These are phyloP conservation scores for Prinia subflava DNA, from an alignment of 2,113 vertebrate genomes.

Conservation along the genomic window DNA sequence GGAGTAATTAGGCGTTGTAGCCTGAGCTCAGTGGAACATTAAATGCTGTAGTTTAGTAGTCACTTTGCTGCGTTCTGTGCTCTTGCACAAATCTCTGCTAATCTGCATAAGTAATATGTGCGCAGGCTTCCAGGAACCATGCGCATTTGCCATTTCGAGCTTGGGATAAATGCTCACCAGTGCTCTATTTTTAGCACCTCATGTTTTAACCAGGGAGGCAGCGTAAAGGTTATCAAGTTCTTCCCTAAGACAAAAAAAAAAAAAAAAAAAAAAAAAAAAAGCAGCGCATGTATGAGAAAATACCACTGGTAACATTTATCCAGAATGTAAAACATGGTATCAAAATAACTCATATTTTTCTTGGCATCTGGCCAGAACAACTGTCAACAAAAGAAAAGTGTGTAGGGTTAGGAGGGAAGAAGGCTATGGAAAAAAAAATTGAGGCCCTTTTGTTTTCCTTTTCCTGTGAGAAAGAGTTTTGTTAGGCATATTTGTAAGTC, in stretches of 20 bases:
- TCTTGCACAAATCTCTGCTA: conserved; percentile 24
- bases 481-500: neutral
- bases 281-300: conserved; percentile 22
- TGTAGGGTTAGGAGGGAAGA: neutral
- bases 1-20: neutral
- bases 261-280: neutral
- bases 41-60: conserved; percentile 14
- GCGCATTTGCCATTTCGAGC: neutral
- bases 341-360: conserved; percentile 19
- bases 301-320: conserved; percentile 14
- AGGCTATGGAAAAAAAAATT: neutral
- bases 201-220: neutral
- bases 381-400: conserved; percentile 33
- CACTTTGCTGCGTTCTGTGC: neutral
- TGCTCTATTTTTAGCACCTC: neutral
- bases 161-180: neutral
- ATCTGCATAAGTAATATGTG: neutral
- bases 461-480: neutral
- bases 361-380: conserved; percentile 51
- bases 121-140: neutral
- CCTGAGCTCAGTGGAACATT: neutral
- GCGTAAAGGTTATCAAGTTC: neutral
- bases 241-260: neutral
- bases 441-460: conserved; percentile 28
- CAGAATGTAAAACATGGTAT: conserved; percentile 17